Conservation (phyloP, 2,113 vertebrate genomes). For the Eulacestoma nigropectus region DNA sequence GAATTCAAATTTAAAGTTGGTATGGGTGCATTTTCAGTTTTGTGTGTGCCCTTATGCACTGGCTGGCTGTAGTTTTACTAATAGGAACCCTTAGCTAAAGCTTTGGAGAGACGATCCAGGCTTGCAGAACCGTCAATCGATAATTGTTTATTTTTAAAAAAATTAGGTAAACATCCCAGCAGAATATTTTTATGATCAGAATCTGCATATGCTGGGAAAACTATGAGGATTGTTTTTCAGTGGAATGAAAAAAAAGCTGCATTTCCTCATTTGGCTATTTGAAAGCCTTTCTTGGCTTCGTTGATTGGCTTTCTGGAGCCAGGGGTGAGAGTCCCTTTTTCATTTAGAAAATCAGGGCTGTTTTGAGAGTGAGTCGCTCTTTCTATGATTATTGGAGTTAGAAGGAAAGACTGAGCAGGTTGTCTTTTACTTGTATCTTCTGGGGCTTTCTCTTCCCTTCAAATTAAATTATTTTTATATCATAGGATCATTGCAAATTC, state of each 20-base stretch:
- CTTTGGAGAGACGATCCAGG: background rate
- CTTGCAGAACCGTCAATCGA: background rate
- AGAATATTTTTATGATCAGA: background rate
- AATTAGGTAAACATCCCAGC: background rate
- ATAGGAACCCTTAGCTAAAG: background rate
- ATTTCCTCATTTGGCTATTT: background rate
- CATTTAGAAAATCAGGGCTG: background rate
- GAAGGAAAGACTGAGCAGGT: background rate
- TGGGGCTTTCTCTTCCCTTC: background rate
- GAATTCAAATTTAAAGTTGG: background rate
- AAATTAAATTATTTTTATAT: constrained; percentile 12
- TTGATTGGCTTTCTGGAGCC: background rate
- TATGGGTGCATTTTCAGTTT: background rate
- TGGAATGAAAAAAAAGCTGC: background rate
- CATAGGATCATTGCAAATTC: background rate
- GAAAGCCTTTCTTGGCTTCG: background rate
- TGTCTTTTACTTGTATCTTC: background rate
- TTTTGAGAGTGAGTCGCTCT: background rate
- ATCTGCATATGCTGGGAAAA: background rate
- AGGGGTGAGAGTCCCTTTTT: background rate
- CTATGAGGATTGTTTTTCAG: background rate
- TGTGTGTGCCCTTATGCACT: background rate
- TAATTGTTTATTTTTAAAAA: background rate
- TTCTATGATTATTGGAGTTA: background rate
- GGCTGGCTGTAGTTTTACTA: background rate